A percentile compares a stretch with the other conserved stretches of the same genome.
phyloP scores from a whole-genome alignment of 2,113 vertebrate genomes.

The Tauraco erythrolophus region DNA sequence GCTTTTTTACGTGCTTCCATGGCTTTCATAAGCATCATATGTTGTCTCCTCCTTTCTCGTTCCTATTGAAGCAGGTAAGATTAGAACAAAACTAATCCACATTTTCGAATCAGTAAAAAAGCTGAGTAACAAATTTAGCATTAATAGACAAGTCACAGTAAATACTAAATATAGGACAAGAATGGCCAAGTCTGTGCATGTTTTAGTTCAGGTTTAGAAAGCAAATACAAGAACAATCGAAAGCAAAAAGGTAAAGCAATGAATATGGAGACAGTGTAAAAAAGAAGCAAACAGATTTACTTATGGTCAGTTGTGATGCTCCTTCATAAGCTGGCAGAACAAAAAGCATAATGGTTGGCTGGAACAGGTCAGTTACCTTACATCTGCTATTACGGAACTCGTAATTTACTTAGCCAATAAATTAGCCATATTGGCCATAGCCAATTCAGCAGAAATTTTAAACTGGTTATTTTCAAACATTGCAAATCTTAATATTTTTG shows the following conservation, averaged over 20 bases:
- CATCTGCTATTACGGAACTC: slow-evolving; percentile 80
- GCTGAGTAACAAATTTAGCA: slow-evolving; percentile 79
- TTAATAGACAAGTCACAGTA: slow-evolving; percentile 83
- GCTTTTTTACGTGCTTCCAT: slow-evolving; percentile 94
- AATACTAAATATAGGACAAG: slow-evolving; percentile 85
- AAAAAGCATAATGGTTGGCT: slow-evolving; percentile 86
- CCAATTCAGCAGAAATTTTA: slow-evolving; percentile 68
- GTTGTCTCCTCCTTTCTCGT: slow-evolving; percentile 90
- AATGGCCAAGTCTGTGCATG: slow-evolving; percentile 85
- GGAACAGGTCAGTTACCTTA: slow-evolving; percentile 85
- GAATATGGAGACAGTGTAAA: slow-evolving; percentile 87
- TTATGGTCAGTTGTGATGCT: slow-evolving; percentile 87
- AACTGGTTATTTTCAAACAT: slow-evolving; percentile 48
- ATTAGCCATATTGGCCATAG: no score
- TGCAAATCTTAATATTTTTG: slow-evolving; percentile 49
- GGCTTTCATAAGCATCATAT: slow-evolving; percentile 95
- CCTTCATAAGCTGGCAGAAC: slow-evolving; percentile 83
- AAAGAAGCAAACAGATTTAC: slow-evolving; percentile 85
- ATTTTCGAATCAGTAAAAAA: slow-evolving; percentile 42
- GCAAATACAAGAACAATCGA: slow-evolving; percentile 84
- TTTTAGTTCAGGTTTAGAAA: slow-evolving; percentile 86
- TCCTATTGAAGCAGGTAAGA: slow-evolving; percentile 85
- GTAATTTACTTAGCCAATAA: slow-evolving; percentile 62
- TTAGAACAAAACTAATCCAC: slow-evolving; percentile 70
- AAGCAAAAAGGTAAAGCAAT: slow-evolving; percentile 88